Evolutionary conservation across 2,113 vertebrate genomes (phyloP), one percentile per base, ranked within the genome.

Genomic region (Oryzias woworae): DNA sequence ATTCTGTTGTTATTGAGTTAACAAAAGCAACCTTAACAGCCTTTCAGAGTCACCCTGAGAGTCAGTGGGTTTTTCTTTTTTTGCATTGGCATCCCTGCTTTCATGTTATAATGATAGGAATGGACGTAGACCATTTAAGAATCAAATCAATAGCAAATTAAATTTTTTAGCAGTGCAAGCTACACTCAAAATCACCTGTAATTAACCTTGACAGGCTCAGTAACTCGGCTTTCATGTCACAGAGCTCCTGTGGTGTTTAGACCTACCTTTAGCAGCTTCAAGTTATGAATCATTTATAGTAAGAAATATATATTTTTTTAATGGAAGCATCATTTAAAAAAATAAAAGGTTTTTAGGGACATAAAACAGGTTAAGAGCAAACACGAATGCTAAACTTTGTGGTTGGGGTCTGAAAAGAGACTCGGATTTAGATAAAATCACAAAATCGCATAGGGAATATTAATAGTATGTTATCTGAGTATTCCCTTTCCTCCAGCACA

Each of bases 111-210:
- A 76, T 90, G 88, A 91, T 91, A 82, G 82, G 81, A 92, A 85
- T 80, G 77, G 89, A 90, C 87, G 53, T 82, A 66, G 81, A 84
- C 85, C 79, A 89, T 91, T 92, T 90, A 91, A 87, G 88, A 88
- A 88, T 89, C 85, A 89, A 92, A 92, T 92, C 91, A 91, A 92
- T 92, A 92, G 85, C 89, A 90, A 92, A 92, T 92, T 92, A 92
- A 88, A 91, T 89, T 89, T 90, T 92, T 92, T 87, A 87, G 89
- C 89, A 90, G 88, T 77, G 90, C 88, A 90, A 89, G 88, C 83
- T 85, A 78, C 88, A 86, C 83, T 81, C 72, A 81, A 70, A 87
- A 86, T 92, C 91, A 91, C 82, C 83, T 85, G 88, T 92, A 92
- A 92, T 92, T 85, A 91, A 81, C 87, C 79, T 68, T 91, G 91